Evolutionary conservation across 2,113 vertebrate species (phyloP).

Genomic region (Urocolius indicus): DNA sequence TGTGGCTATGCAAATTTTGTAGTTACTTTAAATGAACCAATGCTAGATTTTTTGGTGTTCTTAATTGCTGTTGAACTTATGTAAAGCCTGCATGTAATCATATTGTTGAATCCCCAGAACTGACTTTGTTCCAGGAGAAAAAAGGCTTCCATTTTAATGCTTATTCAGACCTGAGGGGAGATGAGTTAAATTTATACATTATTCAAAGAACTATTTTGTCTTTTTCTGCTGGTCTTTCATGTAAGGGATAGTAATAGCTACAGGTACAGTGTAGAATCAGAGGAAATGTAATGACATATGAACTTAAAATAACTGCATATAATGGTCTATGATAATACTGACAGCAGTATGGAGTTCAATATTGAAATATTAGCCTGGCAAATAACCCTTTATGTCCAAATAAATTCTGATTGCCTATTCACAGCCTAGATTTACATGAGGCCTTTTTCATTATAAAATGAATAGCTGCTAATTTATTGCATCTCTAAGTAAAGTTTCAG

Average conservation of each 20-base stretch:
- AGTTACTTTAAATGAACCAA: background rate
- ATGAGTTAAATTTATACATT: background rate
- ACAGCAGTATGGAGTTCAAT: slow-evolving; percentile 61
- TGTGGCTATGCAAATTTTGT: background rate
- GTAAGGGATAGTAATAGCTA: background rate
- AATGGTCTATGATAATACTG: background rate
- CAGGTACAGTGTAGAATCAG: background rate
- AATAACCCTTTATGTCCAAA: slow-evolving; percentile 71
- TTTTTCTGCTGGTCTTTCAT: background rate
- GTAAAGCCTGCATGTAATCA: background rate
- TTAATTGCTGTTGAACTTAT: background rate
- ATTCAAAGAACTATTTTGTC: background rate
- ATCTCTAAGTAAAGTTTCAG: slow-evolving; percentile 75
- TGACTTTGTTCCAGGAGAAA: background rate
- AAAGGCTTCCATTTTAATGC: background rate
- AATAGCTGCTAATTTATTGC: slow-evolving; percentile 79
- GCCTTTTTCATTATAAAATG: slow-evolving; percentile 76
- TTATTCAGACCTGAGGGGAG: background rate
- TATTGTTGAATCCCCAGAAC: background rate
- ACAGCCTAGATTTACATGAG: slow-evolving; percentile 65
- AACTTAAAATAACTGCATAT: slow-evolving; percentile 1
- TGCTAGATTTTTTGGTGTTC: background rate
- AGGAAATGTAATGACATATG: background rate
- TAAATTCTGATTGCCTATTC: slow-evolving; percentile 81
- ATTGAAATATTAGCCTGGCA: slow-evolving; percentile 71